These are phyloP conservation scores for Penaeus japonicus DNA, from an alignment of 1,140 invertebrate species.

Conservation along the genomic window DNA sequence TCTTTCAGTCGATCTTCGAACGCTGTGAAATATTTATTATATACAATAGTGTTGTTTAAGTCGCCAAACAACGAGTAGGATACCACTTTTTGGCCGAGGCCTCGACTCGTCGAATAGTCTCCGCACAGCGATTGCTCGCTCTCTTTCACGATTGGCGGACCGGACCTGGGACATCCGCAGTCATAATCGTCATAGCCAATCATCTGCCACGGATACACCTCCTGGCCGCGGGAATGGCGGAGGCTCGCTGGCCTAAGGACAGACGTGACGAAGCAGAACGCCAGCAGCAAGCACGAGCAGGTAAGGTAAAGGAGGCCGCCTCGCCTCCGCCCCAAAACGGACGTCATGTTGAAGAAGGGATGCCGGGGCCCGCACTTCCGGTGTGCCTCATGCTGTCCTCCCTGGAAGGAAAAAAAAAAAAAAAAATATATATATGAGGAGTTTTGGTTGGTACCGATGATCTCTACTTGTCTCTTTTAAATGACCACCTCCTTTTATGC, in stretches of 20 bases:
- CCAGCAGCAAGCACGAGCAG: neutral
- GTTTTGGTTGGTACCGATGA: too few relatives aligned
- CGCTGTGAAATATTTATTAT: conserved; percentile 38
- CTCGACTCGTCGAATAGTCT: conserved; percentile 39
- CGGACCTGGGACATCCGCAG: conserved; percentile 32
- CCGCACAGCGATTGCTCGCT: conserved; percentile 34
- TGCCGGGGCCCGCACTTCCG: neutral
- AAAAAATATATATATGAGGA: too few relatives aligned
- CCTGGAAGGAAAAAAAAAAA: neutral
- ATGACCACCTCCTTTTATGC: too few relatives aligned
- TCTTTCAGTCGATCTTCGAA: conserved; percentile 50
- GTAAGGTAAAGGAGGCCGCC: conserved; percentile 14
- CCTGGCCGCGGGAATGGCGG: neutral
- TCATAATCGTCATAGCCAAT: conserved; percentile 34
- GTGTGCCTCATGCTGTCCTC: neutral
- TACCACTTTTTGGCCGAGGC: conserved; percentile 41
- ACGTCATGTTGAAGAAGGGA: neutral
- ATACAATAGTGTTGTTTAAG: neutral
- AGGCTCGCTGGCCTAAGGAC: neutral
- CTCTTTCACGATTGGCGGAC: neutral
- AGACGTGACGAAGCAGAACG: neutral
- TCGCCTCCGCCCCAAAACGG: neutral
- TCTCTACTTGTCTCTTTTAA: too few relatives aligned
- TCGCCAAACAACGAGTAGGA: conserved; percentile 44
- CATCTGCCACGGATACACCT: conserved; percentile 20